Conservation (phyloP, 1,140 invertebrate species). For the Zaprionus nigranus region DNA sequence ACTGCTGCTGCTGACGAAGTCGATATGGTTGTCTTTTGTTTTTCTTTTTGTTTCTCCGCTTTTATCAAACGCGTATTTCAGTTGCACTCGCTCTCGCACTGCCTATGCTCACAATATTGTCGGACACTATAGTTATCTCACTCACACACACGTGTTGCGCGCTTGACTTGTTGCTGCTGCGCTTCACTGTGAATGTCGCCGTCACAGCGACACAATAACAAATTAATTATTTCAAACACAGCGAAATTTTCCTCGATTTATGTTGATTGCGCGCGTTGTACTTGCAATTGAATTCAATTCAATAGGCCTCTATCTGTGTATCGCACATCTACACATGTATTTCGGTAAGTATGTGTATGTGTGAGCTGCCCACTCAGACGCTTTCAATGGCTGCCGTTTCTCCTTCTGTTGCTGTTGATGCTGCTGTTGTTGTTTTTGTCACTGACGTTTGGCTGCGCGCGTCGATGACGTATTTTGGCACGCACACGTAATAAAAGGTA, state of each 20-base stretch:
- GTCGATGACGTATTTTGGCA: slow-evolving; percentile 78
- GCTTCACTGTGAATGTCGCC: slow-evolving; percentile 58
- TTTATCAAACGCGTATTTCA: slow-evolving; percentile 39
- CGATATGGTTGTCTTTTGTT: slow-evolving; percentile 27
- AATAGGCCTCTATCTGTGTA: slow-evolving; percentile 37
- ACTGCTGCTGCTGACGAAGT: neutral
- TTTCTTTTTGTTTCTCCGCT: slow-evolving; percentile 35
- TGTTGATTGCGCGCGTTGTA: slow-evolving; percentile 49
- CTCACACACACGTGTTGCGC: slow-evolving; percentile 52
- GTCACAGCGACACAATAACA: slow-evolving; percentile 57
- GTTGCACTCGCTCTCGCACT: slow-evolving; percentile 25
- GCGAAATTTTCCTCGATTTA: slow-evolving; percentile 67
- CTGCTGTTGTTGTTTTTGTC: slow-evolving; percentile 12
- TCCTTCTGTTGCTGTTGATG: slow-evolving; percentile 25
- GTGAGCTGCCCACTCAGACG: slow-evolving; percentile 47
- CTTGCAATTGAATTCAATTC: slow-evolving; percentile 68
- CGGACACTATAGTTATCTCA: slow-evolving; percentile 26
- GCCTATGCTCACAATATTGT: slow-evolving; percentile 2
- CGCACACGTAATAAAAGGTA: slow-evolving; percentile 60
- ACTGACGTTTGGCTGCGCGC: slow-evolving; percentile 53
- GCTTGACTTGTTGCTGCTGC: slow-evolving; percentile 41
- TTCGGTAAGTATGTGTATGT: slow-evolving; percentile 5
- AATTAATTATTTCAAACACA: slow-evolving; percentile 67
- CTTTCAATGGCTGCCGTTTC: slow-evolving; percentile 47
- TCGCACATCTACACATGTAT: neutral